Base-by-base conservation (phyloP, 2,113 vertebrate genomes). In the Odocoileus hemionus region DNA sequence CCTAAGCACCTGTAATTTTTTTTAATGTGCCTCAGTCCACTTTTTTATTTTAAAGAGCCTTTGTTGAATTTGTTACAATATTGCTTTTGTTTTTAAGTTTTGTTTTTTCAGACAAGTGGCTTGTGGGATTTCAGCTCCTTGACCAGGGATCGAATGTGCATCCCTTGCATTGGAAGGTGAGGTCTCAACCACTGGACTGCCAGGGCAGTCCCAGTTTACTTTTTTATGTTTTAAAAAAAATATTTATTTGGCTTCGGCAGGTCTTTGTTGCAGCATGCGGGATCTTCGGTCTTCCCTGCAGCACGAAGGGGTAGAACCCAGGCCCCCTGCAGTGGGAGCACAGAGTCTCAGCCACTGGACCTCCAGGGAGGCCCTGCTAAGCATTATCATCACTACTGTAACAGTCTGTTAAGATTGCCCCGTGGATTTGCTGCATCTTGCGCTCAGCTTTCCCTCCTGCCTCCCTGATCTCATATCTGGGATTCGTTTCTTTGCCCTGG, bases 351-450 rank as follows among this genome's bases (percentile, higher is more conserved):
- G 70, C 23, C 12, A 3, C 70, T 14, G 70, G 70, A 3, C 70
- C 39, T 26, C 39, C 70, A 43, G 39, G 70, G 39, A 43, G 14
- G 39, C 12, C 39, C 70, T 7, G n/a, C 36, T 76, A 21, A 47
- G 33, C 30, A 28, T 33, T 12, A 3, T 10, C 5, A 5, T 21
- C 30, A 14, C 6, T 9, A 1, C 2, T 3, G 2, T 14, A 6
- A 5, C 0, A 15, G 91, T 76, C 61, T 6, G 14, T 43, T 74
- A 19, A 28, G 50, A 36, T 16, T 4, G 43, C 26, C 52, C 25
- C 21, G 13, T 9, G 7, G 4, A 4, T 6, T 17, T 19, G 16
- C 30, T 6, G 15, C 2, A 1, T 36, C 3, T 28, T 45, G 3
- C 1, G 8, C 25, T 61, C 33, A 36, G 33, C 61, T 39, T 23